phyloP scores from a whole-genome alignment of 2,113 vertebrate genomes.

The Chloropsis cyanopogon region DNA sequence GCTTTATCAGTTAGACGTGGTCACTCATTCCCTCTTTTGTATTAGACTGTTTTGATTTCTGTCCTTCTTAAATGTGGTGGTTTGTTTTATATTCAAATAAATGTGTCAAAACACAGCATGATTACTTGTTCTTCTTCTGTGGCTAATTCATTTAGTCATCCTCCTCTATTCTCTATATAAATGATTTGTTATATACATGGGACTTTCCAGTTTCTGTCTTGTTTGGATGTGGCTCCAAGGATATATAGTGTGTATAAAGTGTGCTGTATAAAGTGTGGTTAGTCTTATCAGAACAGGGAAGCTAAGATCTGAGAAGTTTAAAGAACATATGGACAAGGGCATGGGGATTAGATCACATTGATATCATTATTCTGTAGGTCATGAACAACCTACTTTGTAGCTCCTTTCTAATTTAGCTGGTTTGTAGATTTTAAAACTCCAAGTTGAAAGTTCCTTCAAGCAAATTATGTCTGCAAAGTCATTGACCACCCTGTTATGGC shows the following conservation, averaged over 20 bases:
- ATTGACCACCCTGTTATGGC: accelerated
- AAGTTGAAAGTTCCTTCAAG: not conserved
- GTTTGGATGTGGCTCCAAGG: not conserved
- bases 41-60: not conserved
- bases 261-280: not conserved
- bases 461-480: not conserved
- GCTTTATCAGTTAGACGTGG: not conserved
- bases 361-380: not conserved
- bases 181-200: not conserved
- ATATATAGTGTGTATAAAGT: not conserved
- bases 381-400: not conserved
- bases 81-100: not conserved
- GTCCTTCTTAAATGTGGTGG: not conserved
- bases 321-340: not conserved
- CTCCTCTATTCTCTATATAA: not conserved
- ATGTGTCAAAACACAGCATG: not conserved
- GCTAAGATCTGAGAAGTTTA: not conserved
- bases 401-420: not conserved
- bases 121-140: not conserved
- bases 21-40: not conserved
- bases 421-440: not conserved
- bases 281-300: not conserved
- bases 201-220: not conserved
- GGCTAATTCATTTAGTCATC: not conserved
- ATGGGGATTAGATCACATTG: not conserved